Conservation (phyloP, 2,888 invertebrate species). For the Apotomis betuletana region DNA sequence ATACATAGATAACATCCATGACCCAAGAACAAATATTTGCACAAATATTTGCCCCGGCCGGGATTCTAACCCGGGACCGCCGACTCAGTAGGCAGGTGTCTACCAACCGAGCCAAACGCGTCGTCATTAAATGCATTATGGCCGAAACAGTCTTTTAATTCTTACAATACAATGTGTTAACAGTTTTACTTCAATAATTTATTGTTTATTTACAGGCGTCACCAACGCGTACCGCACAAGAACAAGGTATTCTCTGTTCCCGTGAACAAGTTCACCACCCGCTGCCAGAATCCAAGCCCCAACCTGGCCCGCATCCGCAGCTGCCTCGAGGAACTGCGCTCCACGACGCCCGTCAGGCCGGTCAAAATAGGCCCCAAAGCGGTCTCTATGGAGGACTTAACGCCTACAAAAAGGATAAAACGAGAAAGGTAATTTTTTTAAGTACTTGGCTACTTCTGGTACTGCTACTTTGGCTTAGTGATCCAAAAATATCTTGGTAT, state of each 20-base stretch:
- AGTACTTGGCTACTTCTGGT: too few species aligned
- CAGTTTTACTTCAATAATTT: background rate
- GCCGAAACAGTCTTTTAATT: too few species aligned
- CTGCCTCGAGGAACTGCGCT: slow-evolving; percentile 65
- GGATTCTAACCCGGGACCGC: too few species aligned
- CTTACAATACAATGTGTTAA: too few species aligned
- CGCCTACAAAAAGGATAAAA: slow-evolving; percentile 65
- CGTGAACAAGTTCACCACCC: slow-evolving; percentile 74
- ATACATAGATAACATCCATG: too few species aligned
- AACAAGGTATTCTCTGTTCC: slow-evolving; percentile 73
- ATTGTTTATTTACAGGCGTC: slow-evolving; percentile 52
- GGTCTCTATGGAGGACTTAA: slow-evolving; percentile 76
- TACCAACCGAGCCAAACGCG: too few species aligned
- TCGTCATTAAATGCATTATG: too few species aligned
- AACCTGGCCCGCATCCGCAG: slow-evolving; percentile 65
- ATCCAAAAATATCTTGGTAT: too few species aligned
- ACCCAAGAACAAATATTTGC: too few species aligned
- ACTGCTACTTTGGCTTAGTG: too few species aligned
- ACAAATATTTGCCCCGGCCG: too few species aligned
- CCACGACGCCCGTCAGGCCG: slow-evolving; percentile 52
- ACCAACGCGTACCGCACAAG: slow-evolving; percentile 70
- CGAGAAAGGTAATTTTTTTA: slow-evolving; percentile 57
- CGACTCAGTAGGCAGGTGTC: too few species aligned
- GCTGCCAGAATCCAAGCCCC: slow-evolving; percentile 53
- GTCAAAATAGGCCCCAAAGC: slow-evolving; percentile 65